Evolutionary conservation across 2,113 vertebrate genomes (phyloP).

Genomic region (Sinocyclocheilus anshuiensis): DNA sequence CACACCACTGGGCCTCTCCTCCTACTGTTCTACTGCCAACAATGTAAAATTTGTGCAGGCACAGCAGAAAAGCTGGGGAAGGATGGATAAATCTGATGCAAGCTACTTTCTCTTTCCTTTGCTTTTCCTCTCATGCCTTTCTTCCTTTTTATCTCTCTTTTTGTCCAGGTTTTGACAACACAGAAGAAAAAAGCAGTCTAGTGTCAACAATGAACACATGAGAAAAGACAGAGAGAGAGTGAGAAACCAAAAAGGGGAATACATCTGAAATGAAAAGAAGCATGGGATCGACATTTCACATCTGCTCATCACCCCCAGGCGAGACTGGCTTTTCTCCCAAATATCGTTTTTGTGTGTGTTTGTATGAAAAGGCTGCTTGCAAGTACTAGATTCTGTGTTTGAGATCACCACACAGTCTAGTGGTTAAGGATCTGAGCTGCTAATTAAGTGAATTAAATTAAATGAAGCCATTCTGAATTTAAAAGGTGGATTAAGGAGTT

Average conservation of each 20-base stretch:
- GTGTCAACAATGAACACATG: not conserved
- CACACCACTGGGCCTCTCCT: not conserved
- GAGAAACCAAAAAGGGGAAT: not conserved
- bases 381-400: not conserved
- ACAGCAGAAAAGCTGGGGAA: constrained; percentile 44
- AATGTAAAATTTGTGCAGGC: constrained; percentile 58
- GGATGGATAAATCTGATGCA: constrained; percentile 52
- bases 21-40: constrained; percentile 50
- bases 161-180: not conserved
- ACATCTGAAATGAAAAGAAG: not conserved
- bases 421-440: not conserved
- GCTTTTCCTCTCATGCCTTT: not conserved
- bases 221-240: not conserved
- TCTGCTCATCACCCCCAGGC: constrained; percentile 39
- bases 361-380: constrained; percentile 17
- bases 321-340: not conserved
- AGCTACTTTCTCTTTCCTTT: constrained; percentile 35
- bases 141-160: not conserved
- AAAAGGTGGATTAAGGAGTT: not conserved
- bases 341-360: constrained; percentile 16
- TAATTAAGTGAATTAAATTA: not conserved
- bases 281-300: constrained; percentile 47
- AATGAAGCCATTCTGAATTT: not conserved
- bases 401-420: not conserved
- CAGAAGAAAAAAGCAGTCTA: not conserved